Evolutionary conservation across 2,888 invertebrate species (phyloP).

Genomic region (Abrostola triplasia): DNA sequence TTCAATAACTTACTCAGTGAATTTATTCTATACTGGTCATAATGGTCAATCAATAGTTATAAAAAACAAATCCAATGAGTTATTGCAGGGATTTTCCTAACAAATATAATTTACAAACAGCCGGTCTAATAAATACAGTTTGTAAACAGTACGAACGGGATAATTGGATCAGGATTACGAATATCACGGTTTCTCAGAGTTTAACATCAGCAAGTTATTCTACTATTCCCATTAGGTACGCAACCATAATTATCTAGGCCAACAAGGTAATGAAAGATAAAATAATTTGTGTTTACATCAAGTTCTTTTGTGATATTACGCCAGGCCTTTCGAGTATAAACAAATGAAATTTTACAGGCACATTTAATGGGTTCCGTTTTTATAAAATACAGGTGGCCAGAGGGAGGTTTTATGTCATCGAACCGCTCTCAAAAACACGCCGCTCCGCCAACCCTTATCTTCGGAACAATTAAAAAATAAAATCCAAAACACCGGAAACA

Average conservation of each 20-base stretch:
- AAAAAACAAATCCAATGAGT: too few species aligned
- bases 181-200: slow-evolving; percentile 38
- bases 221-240: slow-evolving; percentile 26
- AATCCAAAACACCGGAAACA: slow-evolving; percentile 36
- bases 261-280: slow-evolving; percentile 15
- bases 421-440: slow-evolving; percentile 2
- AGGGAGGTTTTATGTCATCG: slow-evolving; percentile 10
- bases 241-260: slow-evolving; percentile 25
- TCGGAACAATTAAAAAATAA: slow-evolving; percentile 40
- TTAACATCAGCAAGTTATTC: slow-evolving; percentile 25
- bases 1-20: too few species aligned
- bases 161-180: slow-evolving; percentile 47
- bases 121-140: slow-evolving; percentile 12
- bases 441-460: slow-evolving; percentile 28
- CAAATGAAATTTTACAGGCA: slow-evolving; percentile 2
- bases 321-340: not conserved
- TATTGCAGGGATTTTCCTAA: too few species aligned
- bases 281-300: not conserved
- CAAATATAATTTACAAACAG: too few species aligned
- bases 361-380: slow-evolving; percentile 1
- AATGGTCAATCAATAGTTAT: too few species aligned
- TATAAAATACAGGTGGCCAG: not conserved
- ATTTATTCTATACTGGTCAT: too few species aligned
- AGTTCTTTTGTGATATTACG: not conserved
- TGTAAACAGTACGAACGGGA: slow-evolving; percentile 28